Conservation (phyloP, 2,797 vertebrate genomes). For the Sardinella longiceps region DNA sequence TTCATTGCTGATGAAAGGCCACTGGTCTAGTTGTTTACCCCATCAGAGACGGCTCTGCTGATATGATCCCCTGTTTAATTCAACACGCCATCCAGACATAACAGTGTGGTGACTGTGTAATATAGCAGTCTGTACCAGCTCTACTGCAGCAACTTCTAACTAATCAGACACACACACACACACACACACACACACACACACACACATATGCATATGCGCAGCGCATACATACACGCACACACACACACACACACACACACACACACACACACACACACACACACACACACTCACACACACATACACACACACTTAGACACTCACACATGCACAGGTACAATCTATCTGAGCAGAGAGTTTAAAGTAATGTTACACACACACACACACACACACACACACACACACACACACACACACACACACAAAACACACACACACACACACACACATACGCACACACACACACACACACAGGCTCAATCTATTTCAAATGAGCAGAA, state of each 20-base stretch:
- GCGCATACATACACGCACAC: too few species aligned
- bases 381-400: not conserved
- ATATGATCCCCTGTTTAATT: conserved; percentile 3
- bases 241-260: not conserved
- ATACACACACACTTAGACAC: too few species aligned
- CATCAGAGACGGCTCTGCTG: conserved; percentile 25
- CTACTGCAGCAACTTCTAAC: not conserved
- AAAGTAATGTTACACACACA: not conserved
- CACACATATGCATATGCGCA: too few species aligned
- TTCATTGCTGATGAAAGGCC: conserved; percentile 46
- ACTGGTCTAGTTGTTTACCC: conserved; percentile 33
- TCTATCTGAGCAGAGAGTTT: not conserved
- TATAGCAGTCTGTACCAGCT: not conserved
- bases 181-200: not conserved
- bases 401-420: not conserved
- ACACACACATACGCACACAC: not conserved
- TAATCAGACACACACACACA: too few species aligned
- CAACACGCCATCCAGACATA: not conserved
- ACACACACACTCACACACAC: not conserved
- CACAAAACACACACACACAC: not conserved
- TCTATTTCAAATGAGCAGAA: too few species aligned
- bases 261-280: conserved; percentile 3
- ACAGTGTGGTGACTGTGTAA: not conserved
- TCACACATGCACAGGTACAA: too few species aligned
- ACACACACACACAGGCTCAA: not conserved